phyloP scores from a whole-genome alignment of 1,140 invertebrate genomes.

The Meteorus sp. region DNA sequence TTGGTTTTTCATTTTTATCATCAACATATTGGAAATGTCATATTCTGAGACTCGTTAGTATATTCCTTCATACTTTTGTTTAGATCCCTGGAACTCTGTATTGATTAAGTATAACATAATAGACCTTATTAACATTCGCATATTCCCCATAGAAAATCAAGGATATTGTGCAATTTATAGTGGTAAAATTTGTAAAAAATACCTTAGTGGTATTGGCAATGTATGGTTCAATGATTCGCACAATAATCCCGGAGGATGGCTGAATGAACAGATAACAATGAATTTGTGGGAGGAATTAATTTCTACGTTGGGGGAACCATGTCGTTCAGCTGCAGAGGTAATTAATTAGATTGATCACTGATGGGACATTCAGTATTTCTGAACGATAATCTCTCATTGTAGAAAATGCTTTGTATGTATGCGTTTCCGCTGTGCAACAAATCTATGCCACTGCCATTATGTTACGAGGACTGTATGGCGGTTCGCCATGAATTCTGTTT shows the following conservation, averaged over 20 bases:
- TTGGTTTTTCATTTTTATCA: too few relatives aligned
- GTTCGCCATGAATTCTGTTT: conserved; percentile 89
- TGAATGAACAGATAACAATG: conserved; percentile 82
- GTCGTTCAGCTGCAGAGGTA: conserved; percentile 82
- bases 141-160: conserved; percentile 35
- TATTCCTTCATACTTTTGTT: too few relatives aligned
- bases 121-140: too few relatives aligned
- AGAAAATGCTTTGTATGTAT: conserved; percentile 87
- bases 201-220: conserved; percentile 69
- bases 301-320: conserved; percentile 75
- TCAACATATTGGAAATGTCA: too few relatives aligned
- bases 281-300: conserved; percentile 86
- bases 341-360: conserved; percentile 24
- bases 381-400: conserved; percentile 15
- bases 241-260: conserved; percentile 69
- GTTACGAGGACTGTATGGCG: conserved; percentile 91
- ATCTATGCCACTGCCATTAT: conserved; percentile 69
- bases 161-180: conserved; percentile 86
- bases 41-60: too few relatives aligned
- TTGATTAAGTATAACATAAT: too few relatives aligned
- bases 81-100: too few relatives aligned
- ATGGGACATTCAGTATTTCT: neutral
- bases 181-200: conserved; percentile 84
- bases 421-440: conserved; percentile 86
- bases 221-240: conserved; percentile 81